phyloP scores from a whole-genome alignment of 2,888 invertebrate species.

The Agrypnus murinus region DNA sequence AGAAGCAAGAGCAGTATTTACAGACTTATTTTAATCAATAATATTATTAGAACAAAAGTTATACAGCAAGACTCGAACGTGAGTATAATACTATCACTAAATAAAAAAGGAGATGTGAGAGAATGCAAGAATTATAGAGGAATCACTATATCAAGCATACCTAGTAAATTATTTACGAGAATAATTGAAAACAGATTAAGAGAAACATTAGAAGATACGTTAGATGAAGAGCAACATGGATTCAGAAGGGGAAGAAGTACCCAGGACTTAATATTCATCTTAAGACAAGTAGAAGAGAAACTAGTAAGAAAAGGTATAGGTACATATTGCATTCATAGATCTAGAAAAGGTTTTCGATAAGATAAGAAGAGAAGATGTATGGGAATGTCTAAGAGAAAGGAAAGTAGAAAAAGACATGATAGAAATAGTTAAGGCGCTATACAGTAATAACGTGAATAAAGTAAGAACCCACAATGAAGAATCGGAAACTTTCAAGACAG shows the following conservation, averaged over 20 bases:
- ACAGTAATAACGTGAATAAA: no score
- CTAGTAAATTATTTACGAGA: conserved; percentile 26
- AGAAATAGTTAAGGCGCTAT: conserved; percentile 28
- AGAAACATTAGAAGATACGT: conserved; percentile 18
- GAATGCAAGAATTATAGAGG: conserved; percentile 27
- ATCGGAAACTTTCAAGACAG: no score
- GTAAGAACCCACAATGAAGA: no score
- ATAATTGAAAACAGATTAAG: conserved; percentile 24
- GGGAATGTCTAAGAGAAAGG: conserved; percentile 30
- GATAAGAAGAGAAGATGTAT: conserved; percentile 28
- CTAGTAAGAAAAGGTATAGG: conserved; percentile 22
- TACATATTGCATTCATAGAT: no score
- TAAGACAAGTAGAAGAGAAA: conserved; percentile 16
- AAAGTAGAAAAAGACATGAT: conserved; percentile 29
- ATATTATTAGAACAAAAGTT: no score
- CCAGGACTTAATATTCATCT: no score
- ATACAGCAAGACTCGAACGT: not conserved
- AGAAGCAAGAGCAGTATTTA: not conserved
- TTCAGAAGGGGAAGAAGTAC: no score
- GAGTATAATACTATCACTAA: no score
- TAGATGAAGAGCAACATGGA: conserved; percentile 17
- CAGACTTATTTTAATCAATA: no score
- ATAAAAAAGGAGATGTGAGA: conserved; percentile 10
- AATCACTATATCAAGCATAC: conserved; percentile 18
- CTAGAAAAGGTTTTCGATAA: no score